These are phyloP conservation scores for Genyomyrus donnyi DNA, from an alignment of 2,113 vertebrate species.

Conservation along the genomic window DNA sequence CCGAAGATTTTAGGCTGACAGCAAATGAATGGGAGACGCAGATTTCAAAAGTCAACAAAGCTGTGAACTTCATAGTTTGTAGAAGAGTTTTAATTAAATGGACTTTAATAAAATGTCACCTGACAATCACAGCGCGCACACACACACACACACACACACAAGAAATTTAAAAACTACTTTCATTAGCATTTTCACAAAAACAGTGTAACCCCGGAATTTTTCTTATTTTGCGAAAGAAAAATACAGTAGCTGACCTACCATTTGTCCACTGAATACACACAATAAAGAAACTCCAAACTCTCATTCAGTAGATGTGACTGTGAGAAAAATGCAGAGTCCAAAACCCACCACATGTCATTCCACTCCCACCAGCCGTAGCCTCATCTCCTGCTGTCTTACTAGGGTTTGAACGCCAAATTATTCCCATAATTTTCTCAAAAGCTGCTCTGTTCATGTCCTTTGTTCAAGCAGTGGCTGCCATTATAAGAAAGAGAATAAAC, in stretches of 20 bases:
- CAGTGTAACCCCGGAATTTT: background rate
- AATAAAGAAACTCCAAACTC: slow-evolving; percentile 20
- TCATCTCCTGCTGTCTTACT: background rate
- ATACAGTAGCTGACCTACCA: slow-evolving; percentile 45
- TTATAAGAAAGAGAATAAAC: slow-evolving; percentile 27
- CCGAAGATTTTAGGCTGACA: background rate
- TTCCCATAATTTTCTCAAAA: background rate
- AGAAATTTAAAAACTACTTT: background rate
- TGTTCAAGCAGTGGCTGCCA: background rate
- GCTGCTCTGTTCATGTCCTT: slow-evolving; percentile 1
- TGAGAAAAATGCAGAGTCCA: slow-evolving; percentile 15
- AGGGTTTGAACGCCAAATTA: background rate
- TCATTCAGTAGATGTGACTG: background rate
- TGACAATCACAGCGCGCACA: background rate
- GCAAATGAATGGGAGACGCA: background rate
- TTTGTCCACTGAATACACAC: slow-evolving; percentile 26
- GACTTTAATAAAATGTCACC: background rate
- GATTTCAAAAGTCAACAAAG: background rate
- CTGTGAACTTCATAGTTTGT: background rate
- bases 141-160: too few relatives aligned
- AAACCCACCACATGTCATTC: slow-evolving; percentile 34
- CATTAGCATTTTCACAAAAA: background rate
- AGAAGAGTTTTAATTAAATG: background rate
- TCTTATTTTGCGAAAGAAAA: slow-evolving; percentile 34
- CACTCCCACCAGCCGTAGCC: background rate